Conservation (phyloP, 2,888 invertebrate species). For the Anoplius nigerrimus region DNA sequence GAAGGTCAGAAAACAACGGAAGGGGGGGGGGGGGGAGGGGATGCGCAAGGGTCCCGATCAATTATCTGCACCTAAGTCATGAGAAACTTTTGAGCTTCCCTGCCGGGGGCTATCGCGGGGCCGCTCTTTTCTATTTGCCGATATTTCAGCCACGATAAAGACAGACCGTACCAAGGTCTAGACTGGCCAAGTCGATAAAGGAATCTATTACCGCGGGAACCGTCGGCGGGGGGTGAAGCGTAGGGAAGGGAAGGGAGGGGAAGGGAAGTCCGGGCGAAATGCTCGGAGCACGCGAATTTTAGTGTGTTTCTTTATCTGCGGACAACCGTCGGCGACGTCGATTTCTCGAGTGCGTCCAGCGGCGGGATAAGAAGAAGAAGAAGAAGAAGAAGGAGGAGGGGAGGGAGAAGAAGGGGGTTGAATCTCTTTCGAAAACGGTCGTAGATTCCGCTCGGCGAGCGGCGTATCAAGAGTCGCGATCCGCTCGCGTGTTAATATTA, state of each 20-base stretch:
- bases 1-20: conserved; percentile 28
- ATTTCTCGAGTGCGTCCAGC: conserved; percentile 1
- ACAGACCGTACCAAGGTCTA: conserved; percentile 49
- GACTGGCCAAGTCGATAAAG: conserved; percentile 62
- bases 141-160: conserved; percentile 66
- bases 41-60: conserved; percentile 37
- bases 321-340: too few relatives aligned
- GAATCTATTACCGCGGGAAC: conserved; percentile 63
- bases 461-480: neutral
- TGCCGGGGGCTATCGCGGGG: conserved; percentile 32
- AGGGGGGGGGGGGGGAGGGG: neutral
- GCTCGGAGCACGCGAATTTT: neutral
- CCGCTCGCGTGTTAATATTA: conserved; percentile 42
- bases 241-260: neutral
- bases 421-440: neutral
- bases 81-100: conserved; percentile 54
- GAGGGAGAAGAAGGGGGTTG: neutral
- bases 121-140: conserved; percentile 61
- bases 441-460: neutral
- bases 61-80: conserved; percentile 50
- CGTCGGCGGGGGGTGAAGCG: neutral
- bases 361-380: neutral
- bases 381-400: neutral
- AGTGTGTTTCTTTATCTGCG: neutral
- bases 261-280: conserved; percentile 10